Evolutionary conservation across 2,113 vertebrate genomes (phyloP).

Genomic region (Microcebus ravelobensis): DNA sequence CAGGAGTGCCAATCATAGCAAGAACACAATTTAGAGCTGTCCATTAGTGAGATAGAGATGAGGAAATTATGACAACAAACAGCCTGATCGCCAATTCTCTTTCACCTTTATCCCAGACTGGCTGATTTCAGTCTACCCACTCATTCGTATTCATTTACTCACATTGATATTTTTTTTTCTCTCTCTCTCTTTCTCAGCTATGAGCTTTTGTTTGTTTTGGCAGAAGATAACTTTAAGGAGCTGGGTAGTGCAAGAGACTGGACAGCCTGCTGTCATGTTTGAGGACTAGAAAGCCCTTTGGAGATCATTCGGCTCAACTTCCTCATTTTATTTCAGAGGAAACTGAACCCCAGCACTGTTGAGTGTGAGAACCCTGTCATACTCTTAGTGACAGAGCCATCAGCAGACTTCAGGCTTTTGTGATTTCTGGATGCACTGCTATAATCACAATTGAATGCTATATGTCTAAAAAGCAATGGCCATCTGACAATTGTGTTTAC

Average conservation of each 20-base stretch:
- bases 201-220: background rate
- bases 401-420: background rate
- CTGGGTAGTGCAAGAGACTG: background rate
- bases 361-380: background rate
- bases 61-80: background rate
- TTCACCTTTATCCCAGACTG: background rate
- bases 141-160: background rate
- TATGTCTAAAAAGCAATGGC: background rate
- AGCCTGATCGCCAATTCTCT: background rate
- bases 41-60: background rate
- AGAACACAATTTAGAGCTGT: background rate
- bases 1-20: background rate
- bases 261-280: background rate
- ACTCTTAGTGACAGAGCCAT: background rate
- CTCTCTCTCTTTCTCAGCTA: background rate
- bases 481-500: background rate
- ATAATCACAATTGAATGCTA: background rate
- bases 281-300: background rate
- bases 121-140: background rate
- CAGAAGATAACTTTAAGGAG: background rate
- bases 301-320: background rate
- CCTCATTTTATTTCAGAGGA: constrained; percentile 34
- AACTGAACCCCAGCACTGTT: background rate
- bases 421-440: background rate
- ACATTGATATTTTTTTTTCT: too few relatives aligned